Evolutionary conservation across 2,888 invertebrate genomes (phyloP).

Genomic region (Aplocera efformata): DNA sequence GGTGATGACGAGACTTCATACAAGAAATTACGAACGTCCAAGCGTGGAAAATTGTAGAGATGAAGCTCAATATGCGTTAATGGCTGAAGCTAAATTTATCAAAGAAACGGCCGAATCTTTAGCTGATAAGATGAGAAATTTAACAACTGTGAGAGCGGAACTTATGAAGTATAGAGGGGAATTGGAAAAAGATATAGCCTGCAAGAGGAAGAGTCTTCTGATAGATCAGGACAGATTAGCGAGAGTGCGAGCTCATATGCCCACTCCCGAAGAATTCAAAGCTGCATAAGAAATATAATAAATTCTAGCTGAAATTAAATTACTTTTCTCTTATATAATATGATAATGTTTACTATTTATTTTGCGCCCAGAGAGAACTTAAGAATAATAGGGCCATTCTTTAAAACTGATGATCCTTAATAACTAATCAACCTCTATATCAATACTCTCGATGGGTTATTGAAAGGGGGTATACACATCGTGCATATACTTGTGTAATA

Average conservation of each 20-base stretch:
- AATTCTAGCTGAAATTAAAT: conserved; percentile 3
- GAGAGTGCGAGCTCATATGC: conserved; percentile 83
- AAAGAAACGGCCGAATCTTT: conserved; percentile 72
- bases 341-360: no score
- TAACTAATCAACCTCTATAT: no score
- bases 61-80: conserved; percentile 86
- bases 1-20: conserved; percentile 90
- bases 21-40: conserved; percentile 84
- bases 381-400: no score
- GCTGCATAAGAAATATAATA: conserved; percentile 52
- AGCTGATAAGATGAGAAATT: conserved; percentile 81
- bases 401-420: no score
- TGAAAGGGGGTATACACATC: no score
- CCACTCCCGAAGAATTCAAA: conserved; percentile 83
- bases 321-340: background rate
- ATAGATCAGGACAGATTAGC: conserved; percentile 84
- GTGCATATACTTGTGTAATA: no score
- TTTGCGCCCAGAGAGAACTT: no score
- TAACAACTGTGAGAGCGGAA: conserved; percentile 75
- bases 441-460: no score
- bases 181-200: conserved; percentile 85
- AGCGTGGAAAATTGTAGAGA: conserved; percentile 93
- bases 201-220: conserved; percentile 85
- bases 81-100: conserved; percentile 85
- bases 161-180: conserved; percentile 83